phyloP scores from a whole-genome alignment of 1,140 invertebrate species.

The Drosophila truncata region DNA sequence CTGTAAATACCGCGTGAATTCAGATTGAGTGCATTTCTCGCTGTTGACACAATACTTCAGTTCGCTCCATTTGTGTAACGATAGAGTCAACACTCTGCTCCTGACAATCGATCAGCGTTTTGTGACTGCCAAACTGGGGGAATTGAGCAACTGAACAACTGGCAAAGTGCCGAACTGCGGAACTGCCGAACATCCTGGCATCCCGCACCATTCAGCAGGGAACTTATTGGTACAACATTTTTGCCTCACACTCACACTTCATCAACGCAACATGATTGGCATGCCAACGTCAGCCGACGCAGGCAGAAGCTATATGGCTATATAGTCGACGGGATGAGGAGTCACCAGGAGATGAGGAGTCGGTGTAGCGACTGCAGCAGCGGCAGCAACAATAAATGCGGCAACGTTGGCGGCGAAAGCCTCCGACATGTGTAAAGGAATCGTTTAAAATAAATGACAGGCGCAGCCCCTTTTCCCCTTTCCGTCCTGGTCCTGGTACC shows the following conservation, averaged over 20 bases:
- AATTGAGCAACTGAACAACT: constrained; percentile 13
- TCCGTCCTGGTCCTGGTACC: constrained; percentile 11
- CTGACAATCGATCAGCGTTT: constrained; percentile 50
- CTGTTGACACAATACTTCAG: constrained; percentile 53
- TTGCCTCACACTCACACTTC: constrained; percentile 82
- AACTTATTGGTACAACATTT: constrained; percentile 77
- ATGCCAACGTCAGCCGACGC: constrained; percentile 65
- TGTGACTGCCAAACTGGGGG: constrained; percentile 29
- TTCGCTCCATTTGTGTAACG: constrained; percentile 37
- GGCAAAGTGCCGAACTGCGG: constrained; percentile 7
- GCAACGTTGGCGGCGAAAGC: constrained; percentile 74
- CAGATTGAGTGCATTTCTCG: constrained; percentile 33
- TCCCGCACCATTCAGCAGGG: constrained; percentile 21
- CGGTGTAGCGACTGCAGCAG: background rate
- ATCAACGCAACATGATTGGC: constrained; percentile 83
- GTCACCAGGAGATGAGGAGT: constrained; percentile 1
- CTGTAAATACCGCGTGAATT: constrained; percentile 27
- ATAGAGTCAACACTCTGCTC: constrained; percentile 43
- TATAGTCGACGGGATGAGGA: constrained; percentile 6
- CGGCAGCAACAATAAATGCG: constrained; percentile 24
- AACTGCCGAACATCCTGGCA: constrained; percentile 31
- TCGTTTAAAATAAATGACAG: constrained; percentile 84
- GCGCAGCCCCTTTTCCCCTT: constrained; percentile 35
- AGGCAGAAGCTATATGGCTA: constrained; percentile 36
- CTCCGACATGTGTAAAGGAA: constrained; percentile 81